Conservation (phyloP, 2,113 vertebrate genomes). For the Lepisosteus oculatus region DNA sequence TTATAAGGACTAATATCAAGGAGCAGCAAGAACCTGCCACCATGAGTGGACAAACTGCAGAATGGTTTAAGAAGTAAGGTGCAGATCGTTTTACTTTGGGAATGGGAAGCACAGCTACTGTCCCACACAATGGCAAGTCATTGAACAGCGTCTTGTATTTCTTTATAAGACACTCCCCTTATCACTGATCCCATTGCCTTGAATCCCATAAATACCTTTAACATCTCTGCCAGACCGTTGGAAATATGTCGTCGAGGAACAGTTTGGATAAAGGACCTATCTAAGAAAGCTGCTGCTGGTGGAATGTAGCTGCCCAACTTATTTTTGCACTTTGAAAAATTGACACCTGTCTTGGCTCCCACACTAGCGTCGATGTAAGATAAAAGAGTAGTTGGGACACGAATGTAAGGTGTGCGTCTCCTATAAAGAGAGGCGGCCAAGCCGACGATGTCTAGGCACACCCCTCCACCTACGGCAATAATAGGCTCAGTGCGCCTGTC, state of each 20-base stretch:
- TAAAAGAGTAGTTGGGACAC: conserved; percentile 75
- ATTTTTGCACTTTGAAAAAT: conserved; percentile 79
- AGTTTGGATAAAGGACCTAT: conserved; percentile 72
- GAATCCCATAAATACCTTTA: conserved; percentile 60
- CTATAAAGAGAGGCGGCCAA: conserved; percentile 71
- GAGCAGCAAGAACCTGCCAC: too few species aligned
- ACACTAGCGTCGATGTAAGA: conserved; percentile 74
- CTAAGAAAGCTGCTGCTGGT: conserved; percentile 64
- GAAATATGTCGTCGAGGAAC: conserved; percentile 72
- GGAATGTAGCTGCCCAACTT: conserved; percentile 75
- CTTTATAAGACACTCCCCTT: background rate
- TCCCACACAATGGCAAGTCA: background rate
- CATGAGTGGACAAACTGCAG: too few species aligned
- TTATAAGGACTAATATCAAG: too few species aligned
- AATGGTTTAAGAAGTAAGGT: too few species aligned
- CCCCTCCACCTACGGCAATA: conserved; percentile 72
- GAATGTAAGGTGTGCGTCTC: conserved; percentile 73
- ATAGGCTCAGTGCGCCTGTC: conserved; percentile 73
- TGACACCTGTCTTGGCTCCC: conserved; percentile 75
- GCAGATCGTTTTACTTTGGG: too few species aligned
- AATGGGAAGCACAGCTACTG: background rate
- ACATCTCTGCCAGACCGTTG: conserved; percentile 75
- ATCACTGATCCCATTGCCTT: background rate
- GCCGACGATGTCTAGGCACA: conserved; percentile 76
- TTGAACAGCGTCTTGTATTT: conserved; percentile 3